A percentile compares a stretch with the other conserved stretches of the same genome.
These are phyloP conservation scores for Rallus crepitans DNA, from an alignment of 2,797 vertebrate genomes.

Conservation along the genomic window DNA sequence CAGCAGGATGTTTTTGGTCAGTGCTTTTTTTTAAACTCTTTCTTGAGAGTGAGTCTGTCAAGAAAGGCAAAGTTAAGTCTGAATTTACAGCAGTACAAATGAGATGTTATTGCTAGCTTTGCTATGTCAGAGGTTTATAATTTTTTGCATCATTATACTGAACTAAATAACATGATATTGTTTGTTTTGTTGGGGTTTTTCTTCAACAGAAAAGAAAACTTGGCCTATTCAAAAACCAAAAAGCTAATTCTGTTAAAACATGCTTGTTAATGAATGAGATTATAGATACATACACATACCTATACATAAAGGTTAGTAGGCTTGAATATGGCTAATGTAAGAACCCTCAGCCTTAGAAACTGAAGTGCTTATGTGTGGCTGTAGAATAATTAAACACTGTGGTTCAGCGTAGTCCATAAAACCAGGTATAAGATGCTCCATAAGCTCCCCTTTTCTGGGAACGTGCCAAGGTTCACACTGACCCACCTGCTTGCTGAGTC, in stretches of 20 bases:
- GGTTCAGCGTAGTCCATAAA: neutral
- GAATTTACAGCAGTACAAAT: neutral
- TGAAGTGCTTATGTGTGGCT: neutral
- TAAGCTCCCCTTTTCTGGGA: neutral
- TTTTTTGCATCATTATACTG: neutral
- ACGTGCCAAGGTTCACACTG: neutral
- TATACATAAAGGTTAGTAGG: neutral
- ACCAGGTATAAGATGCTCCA: neutral
- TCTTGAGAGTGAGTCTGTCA: neutral
- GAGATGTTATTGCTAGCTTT: slow-evolving; percentile 10
- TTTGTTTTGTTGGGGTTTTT: neutral
- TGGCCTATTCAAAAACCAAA: neutral
- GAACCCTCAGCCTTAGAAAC: neutral
- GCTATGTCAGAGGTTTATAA: neutral
- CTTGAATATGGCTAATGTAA: neutral
- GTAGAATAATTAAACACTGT: neutral
- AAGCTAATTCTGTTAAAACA: neutral
- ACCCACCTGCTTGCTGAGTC: neutral
- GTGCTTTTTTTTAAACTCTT: neutral
- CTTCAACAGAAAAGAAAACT: neutral
- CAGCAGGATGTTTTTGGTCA: neutral
- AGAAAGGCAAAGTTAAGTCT: neutral
- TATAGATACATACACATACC: no score
- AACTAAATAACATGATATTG: neutral
- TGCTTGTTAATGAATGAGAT: neutral